phyloP scores from a whole-genome alignment of 2,797 vertebrate genomes.

The Poecilia wingei region DNA sequence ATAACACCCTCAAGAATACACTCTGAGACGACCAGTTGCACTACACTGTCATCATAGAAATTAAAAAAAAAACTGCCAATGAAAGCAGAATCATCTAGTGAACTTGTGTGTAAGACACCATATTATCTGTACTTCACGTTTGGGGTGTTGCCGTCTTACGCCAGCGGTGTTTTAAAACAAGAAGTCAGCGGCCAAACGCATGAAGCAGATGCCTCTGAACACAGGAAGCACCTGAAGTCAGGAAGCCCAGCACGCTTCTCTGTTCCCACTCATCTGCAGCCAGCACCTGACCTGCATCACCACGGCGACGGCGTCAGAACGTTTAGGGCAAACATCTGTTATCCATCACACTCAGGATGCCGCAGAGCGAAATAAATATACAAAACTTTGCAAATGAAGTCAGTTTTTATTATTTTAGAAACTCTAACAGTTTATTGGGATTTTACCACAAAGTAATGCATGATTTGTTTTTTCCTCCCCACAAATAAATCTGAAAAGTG shows the following conservation, averaged over 20 bases:
- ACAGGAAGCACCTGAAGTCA: conserved; percentile 68
- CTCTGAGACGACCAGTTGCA: conserved; percentile 37
- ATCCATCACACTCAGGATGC: conserved; percentile 47
- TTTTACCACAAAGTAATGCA: not conserved
- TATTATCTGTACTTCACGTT: conserved; percentile 17
- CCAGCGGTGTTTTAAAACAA: not conserved
- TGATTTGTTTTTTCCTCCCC: too few species aligned
- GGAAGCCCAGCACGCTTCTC: conserved; percentile 44
- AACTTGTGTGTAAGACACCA: conserved; percentile 4
- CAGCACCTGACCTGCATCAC: conserved; percentile 44
- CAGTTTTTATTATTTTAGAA: not conserved
- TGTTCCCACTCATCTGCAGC: conserved; percentile 64
- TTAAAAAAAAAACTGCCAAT: conserved; percentile 25
- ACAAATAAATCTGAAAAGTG: not conserved
- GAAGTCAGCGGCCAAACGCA: conserved; percentile 19
- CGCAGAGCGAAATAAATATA: conserved; percentile 3
- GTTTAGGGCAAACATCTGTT: conserved; percentile 63
- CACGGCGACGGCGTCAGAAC: conserved; percentile 42
- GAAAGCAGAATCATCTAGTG: conserved; percentile 4
- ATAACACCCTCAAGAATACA: conserved; percentile 30
- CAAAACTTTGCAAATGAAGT: not conserved
- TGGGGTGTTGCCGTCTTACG: conserved; percentile 21
- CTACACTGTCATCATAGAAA: conserved; percentile 52
- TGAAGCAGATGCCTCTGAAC: conserved; percentile 52
- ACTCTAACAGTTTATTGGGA: not conserved